A percentile compares a stretch with the other conserved stretches of the same genome.
Evolutionary conservation across 2,888 invertebrate species (phyloP).

Genomic region (Spicauda simplicius): DNA sequence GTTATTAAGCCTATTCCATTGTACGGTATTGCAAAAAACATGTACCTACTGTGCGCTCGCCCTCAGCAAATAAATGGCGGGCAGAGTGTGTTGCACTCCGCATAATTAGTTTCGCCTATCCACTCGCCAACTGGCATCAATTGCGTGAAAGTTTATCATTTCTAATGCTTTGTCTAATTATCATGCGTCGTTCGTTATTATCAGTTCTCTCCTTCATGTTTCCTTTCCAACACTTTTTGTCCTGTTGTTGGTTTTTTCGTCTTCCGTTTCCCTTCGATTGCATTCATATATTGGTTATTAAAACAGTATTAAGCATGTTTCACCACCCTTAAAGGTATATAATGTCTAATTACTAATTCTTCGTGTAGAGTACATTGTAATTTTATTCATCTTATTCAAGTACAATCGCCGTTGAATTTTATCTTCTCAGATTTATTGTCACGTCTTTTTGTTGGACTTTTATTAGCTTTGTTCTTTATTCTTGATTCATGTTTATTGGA

Average conservation of each 20-base stretch:
- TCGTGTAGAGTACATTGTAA: not conserved
- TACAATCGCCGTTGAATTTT: not conserved
- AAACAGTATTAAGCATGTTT: not conserved
- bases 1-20: not conserved
- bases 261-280: not conserved
- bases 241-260: not conserved
- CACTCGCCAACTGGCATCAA: constrained; percentile 58
- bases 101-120: constrained; percentile 70
- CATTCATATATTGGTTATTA: not conserved
- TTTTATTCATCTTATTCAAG: not conserved
- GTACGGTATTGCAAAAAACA: constrained; percentile 3
- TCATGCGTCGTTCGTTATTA: constrained; percentile 37
- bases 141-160: constrained; percentile 70
- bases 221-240: not conserved
- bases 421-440: not conserved
- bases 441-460: constrained; percentile 7
- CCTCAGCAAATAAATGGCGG: constrained; percentile 12
- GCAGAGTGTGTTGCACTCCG: constrained; percentile 46
- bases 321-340: not conserved
- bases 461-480: constrained; percentile 12
- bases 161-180: constrained; percentile 58
- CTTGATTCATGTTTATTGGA: constrained; percentile 6
- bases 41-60: constrained; percentile 11
- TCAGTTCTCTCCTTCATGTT: not conserved
- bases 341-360: not conserved